Evolutionary conservation across 2,113 vertebrate genomes (phyloP).

Genomic region (Trachemys scripta): DNA sequence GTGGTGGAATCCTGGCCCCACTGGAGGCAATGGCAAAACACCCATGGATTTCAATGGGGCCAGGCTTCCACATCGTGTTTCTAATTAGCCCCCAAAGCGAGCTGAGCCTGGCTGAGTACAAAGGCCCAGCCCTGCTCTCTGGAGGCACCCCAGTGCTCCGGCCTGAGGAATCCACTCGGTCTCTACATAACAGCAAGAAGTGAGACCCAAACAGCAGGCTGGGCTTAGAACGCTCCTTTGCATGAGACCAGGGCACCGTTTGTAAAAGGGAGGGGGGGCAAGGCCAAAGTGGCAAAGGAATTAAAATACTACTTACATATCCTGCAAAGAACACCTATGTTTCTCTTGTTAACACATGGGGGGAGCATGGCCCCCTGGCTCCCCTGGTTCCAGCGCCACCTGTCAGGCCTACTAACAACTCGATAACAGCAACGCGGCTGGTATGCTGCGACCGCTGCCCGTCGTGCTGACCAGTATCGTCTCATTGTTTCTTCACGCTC

Average conservation of each 20-base stretch:
- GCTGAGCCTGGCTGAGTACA: not conserved
- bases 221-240: not conserved
- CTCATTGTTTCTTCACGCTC: not conserved
- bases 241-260: not conserved
- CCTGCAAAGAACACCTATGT: too few species aligned
- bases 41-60: not conserved
- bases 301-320: too few species aligned
- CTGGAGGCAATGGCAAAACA: too few species aligned
- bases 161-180: not conserved
- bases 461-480: not conserved
- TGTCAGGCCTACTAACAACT: not conserved
- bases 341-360: too few species aligned
- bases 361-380: too few species aligned
- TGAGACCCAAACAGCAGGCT: not conserved
- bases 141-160: not conserved
- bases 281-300: too few species aligned
- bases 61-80: not conserved
- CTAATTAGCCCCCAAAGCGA: not conserved
- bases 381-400: too few species aligned
- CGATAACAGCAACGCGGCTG: not conserved
- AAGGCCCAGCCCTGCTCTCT: not conserved
- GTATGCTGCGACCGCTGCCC: not conserved
- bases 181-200: not conserved
- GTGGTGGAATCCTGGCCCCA: too few species aligned
- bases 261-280: too few species aligned